A percentile compares a stretch with the other conserved stretches of the same genome.
Conservation (phyloP, 2,113 vertebrate genomes). For the Pandion haliaetus region DNA sequence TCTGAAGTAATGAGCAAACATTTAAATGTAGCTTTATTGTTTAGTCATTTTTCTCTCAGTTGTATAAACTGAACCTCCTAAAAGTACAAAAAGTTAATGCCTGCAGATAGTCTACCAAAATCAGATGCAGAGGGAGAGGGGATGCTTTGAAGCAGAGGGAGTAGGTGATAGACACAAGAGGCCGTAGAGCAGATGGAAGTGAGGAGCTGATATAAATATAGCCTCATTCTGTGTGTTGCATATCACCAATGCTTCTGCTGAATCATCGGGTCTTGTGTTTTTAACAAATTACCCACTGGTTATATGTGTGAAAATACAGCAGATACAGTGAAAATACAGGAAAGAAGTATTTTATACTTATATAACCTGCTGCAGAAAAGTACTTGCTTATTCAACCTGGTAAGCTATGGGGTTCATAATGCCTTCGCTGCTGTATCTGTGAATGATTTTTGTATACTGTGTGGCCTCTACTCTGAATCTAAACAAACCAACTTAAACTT, state of each 20-base stretch:
- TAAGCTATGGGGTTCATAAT: neutral
- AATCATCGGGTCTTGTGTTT: neutral
- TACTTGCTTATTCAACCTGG: neutral
- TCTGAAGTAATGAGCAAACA: neutral
- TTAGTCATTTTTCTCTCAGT: neutral
- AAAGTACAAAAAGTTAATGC: rapidly evolving
- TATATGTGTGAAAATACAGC: neutral
- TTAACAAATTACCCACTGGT: neutral
- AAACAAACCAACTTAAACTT: neutral
- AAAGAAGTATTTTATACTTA: neutral
- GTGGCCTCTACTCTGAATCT: neutral
- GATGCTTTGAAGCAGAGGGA: neutral
- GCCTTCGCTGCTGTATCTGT: neutral
- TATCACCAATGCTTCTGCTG: neutral
- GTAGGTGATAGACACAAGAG: neutral
- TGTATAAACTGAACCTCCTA: neutral
- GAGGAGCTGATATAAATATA: neutral
- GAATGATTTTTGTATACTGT: neutral
- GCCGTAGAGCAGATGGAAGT: neutral
- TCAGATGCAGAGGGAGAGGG: neutral
- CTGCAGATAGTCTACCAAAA: neutral
- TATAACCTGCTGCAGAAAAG: neutral
- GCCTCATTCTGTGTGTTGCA: neutral
- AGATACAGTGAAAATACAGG: neutral
- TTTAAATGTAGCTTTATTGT: neutral